Evolutionary conservation across 2,797 vertebrate species (phyloP), one percentile per base, ranked within the genome.

Genomic region (Vireo griseus): DNA sequence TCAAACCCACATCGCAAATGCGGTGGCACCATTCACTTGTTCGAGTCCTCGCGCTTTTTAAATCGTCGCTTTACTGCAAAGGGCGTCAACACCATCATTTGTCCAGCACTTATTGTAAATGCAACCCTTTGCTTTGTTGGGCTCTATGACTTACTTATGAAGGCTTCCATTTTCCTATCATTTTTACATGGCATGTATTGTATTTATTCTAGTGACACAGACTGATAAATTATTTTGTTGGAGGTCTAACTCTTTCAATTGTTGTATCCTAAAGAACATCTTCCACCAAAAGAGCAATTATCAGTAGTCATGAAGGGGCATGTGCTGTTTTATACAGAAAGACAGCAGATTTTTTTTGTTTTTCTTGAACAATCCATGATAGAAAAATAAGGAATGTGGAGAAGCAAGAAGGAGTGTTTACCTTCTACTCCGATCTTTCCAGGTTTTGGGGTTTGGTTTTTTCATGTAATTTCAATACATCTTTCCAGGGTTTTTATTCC

Each of bases 401-500:
- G 22, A 90, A 77, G n/a, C 11, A 79, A 71, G n/a, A 5, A 57
- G n/a, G 59, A 91, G 9, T 67, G n/a, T 45, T 89, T 84, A 63
- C 22, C 16, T 95, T 89, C 55, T 71, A 63, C 61, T 45, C 45
- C 87, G 50, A 71, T 89, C 45, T 94, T 92, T 87, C 71, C 52
- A 57, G 33, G 13, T 42, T 79, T 45, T 4, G 87, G 51, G 47
- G 65, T 82, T 22, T 14, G 1, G 3, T 37, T 93, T 82, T 91
- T 93, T 94, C 78, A 96, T 89, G 67, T 89, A 55, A 93, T 89
- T 95, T 92, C 87, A 94, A 96, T 96, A 91, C 95, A 88, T 89
- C 95, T 92, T 96, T 96, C 91, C 92, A 96, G 96, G 96, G 37
- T 93, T 93, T 96, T 96, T 96, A 96, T 93, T 96, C 81, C 95